These are phyloP conservation scores for Malurus cyaneus DNA, from an alignment of 2,113 vertebrate species.

Conservation along the genomic window DNA sequence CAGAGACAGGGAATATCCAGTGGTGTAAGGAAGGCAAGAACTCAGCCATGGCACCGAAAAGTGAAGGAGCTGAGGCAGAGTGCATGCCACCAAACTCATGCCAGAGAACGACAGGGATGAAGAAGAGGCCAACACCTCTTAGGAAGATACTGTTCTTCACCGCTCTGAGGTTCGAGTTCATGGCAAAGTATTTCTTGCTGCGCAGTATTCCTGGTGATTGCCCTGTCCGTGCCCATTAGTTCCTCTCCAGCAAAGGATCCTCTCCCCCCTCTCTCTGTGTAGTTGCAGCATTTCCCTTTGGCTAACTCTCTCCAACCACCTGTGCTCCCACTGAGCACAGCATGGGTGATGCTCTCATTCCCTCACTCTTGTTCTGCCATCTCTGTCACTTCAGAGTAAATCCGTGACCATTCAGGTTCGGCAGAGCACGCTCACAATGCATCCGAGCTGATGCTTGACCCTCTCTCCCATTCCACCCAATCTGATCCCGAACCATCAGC, in stretches of 20 bases:
- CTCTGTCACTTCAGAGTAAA: not conserved
- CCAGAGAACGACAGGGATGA: not conserved
- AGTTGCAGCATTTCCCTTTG: not conserved
- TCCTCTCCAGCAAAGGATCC: not conserved
- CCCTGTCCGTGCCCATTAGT: not conserved
- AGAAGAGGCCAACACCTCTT: not conserved
- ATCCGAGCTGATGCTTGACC: not conserved
- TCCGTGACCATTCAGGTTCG: not conserved
- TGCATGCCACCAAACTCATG: not conserved
- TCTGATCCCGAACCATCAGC: slow-evolving; percentile 35
- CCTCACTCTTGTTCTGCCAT: not conserved
- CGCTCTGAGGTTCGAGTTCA: not conserved
- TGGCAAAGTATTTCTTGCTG: not conserved
- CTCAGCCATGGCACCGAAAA: not conserved
- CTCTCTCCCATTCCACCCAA: slow-evolving; percentile 1
- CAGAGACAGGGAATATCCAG: not conserved
- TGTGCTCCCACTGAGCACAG: not conserved
- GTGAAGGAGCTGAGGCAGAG: not conserved
- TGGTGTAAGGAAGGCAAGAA: not conserved
- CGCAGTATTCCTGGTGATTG: not conserved
- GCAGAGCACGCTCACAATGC: not conserved
- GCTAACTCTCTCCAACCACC: not conserved
- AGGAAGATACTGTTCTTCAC: not conserved
- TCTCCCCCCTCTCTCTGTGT: not conserved
- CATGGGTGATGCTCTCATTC: not conserved